Percentiles rank a stretch among this genome's conserved stretches.
Conservation (phyloP, 2,113 vertebrate species). For the Leucoraja erinaceus region DNA sequence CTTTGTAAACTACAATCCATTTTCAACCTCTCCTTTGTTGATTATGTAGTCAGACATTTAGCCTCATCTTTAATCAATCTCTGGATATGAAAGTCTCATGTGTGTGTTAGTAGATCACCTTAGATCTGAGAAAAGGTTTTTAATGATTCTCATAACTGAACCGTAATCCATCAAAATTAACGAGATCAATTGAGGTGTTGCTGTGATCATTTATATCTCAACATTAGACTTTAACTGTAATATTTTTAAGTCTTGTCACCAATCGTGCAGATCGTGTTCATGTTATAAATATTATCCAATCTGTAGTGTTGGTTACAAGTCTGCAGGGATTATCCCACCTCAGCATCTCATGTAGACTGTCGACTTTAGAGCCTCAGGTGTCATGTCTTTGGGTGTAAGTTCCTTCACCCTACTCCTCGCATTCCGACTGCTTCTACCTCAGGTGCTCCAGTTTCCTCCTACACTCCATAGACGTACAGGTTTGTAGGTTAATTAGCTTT, state of each 20-base stretch:
- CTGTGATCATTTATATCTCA: neutral
- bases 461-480: too few relatives aligned
- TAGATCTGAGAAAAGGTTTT: too few relatives aligned
- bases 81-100: neutral
- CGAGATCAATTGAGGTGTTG: neutral
- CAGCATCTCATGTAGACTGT: neutral
- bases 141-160: neutral
- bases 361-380: neutral
- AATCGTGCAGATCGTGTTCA: neutral
- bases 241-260: conserved; percentile 16
- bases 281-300: neutral
- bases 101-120: too few relatives aligned
- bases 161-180: neutral
- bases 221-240: neutral
- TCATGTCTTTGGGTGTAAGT: neutral
- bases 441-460: too few relatives aligned
- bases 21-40: neutral
- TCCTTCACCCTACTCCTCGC: neutral
- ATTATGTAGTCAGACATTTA: neutral
- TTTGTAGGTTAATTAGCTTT: too few relatives aligned
- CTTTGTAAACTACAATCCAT: neutral
- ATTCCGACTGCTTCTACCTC: neutral
- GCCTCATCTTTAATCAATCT: neutral
- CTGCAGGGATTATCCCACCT: neutral
- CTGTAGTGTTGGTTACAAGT: neutral